phyloP scores from a whole-genome alignment of 2,888 invertebrate genomes.

The Eupithecia inturbata region DNA sequence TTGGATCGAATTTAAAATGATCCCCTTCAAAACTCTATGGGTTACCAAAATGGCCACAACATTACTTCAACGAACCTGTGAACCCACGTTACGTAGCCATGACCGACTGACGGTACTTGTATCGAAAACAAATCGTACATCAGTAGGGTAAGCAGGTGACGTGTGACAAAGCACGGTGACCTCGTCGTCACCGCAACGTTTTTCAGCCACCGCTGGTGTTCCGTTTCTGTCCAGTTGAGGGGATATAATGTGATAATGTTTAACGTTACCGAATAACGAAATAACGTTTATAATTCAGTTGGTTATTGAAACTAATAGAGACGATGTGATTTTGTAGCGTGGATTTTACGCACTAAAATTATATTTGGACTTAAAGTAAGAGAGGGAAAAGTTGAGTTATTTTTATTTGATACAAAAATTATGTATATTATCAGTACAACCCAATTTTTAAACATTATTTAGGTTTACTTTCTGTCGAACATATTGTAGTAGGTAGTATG shows the following conservation, averaged over 20 bases:
- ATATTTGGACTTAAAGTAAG: neutral
- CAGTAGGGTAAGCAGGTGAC: slow-evolving; percentile 56
- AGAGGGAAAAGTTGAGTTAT: neutral
- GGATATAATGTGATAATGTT: neutral
- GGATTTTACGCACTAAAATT: neutral
- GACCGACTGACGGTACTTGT: neutral
- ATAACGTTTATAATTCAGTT: neutral
- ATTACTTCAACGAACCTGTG: neutral
- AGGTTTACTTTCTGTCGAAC: neutral
- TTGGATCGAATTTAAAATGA: neutral
- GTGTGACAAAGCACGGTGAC: slow-evolving; percentile 63
- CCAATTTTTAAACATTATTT: neutral
- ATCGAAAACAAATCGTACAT: slow-evolving; percentile 24
- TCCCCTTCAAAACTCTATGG: neutral
- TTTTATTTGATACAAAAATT: neutral
- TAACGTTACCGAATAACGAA: neutral
- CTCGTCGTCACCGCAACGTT: slow-evolving; percentile 60
- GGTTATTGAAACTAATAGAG: neutral
- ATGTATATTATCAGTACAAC: neutral
- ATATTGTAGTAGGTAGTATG: neutral
- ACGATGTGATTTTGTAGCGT: neutral
- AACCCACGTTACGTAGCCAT: neutral
- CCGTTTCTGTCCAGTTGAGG: slow-evolving; percentile 23
- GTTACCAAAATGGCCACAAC: neutral
- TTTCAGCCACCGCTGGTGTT: slow-evolving; percentile 53